Conservation (phyloP, 2,797 vertebrate genomes). For the Lycodopsis pacificus region DNA sequence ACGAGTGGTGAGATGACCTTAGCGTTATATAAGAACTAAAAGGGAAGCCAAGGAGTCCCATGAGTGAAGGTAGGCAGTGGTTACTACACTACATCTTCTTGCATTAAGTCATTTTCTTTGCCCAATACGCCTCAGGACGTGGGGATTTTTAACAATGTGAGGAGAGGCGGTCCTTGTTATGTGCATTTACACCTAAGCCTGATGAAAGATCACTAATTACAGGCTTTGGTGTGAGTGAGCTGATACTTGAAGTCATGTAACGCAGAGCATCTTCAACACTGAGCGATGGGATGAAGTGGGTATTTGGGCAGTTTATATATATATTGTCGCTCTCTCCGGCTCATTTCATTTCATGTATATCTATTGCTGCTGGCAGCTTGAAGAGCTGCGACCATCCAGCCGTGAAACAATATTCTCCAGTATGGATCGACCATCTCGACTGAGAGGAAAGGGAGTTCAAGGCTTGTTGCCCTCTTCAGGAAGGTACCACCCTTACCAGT, state of each 20-base stretch:
- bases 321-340: slow-evolving; percentile 60
- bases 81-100: slow-evolving; percentile 10
- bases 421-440: slow-evolving; percentile 50
- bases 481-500: background rate
- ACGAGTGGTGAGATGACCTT: slow-evolving; percentile 47
- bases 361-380: slow-evolving; percentile 61
- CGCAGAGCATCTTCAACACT: slow-evolving; percentile 6
- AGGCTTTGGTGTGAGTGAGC: slow-evolving; percentile 1
- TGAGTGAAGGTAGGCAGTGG: slow-evolving; percentile 33
- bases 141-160: background rate
- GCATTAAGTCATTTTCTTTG: slow-evolving; percentile 26
- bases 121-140: background rate
- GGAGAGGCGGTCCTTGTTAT: slow-evolving; percentile 3
- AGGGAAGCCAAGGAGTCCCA: slow-evolving; percentile 50
- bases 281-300: slow-evolving; percentile 41
- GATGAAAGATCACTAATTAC: slow-evolving; percentile 16
- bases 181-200: background rate
- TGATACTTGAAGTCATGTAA: slow-evolving; percentile 18
- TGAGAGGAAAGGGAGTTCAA: slow-evolving; percentile 54
- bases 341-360: slow-evolving; percentile 76
- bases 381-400: slow-evolving; percentile 43
- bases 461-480: slow-evolving; percentile 30
- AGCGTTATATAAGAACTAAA: slow-evolving; percentile 59
- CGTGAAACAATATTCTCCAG: slow-evolving; percentile 64
- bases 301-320: slow-evolving; percentile 64